Base-by-base conservation (phyloP, 2,888 invertebrate species). In the Sinotaia quadrata region DNA sequence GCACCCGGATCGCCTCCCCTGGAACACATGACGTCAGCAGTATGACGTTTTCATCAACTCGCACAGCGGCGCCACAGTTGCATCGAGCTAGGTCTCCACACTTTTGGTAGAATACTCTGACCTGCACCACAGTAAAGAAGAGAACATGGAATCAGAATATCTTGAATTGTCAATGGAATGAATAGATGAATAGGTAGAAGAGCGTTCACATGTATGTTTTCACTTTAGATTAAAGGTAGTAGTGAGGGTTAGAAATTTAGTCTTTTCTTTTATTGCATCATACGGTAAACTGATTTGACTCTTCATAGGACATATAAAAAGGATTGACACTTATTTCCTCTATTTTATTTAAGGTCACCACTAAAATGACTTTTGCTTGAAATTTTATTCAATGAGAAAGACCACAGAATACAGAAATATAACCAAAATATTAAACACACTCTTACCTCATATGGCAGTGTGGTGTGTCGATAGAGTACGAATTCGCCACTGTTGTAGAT, bases 21-120 rank as follows among this genome's bases (percentile, higher is more conserved):
- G 58, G 37, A 3, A 29, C 49, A 58, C 78, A 78, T 0, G 72
- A 73, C 7, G 54, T 70, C 10, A 78, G 54, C 31, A 69, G 67
- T 21, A 75, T 67, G 2, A 77, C 76, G 58, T 75, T 73, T 41
- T 72, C 70, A 7, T 69, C 72, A 7, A 69, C 59, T 18, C 68
- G 67, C 8, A 74, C 70, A 10, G 77, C 74, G 2, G 71, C 73
- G 7, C 70, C 74, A 67, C 78, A 78, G 41, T 60, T 75, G 66
- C 78, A 78, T 7, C 72, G 44, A 8, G 69, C 29, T 21, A 33
- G 44, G 4, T 34, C 61, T 10, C 21, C 57, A 3, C 36, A 31
- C 12, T n/a, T 21, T 21, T 60, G 61, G 54, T 31, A 68, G 66
- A 75, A 77, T 27, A 68, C 41, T 31, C 69, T 68, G n/a, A 76